Base-by-base conservation (phyloP, 1,140 invertebrate genomes). In the Reticulitermes speratus region DNA sequence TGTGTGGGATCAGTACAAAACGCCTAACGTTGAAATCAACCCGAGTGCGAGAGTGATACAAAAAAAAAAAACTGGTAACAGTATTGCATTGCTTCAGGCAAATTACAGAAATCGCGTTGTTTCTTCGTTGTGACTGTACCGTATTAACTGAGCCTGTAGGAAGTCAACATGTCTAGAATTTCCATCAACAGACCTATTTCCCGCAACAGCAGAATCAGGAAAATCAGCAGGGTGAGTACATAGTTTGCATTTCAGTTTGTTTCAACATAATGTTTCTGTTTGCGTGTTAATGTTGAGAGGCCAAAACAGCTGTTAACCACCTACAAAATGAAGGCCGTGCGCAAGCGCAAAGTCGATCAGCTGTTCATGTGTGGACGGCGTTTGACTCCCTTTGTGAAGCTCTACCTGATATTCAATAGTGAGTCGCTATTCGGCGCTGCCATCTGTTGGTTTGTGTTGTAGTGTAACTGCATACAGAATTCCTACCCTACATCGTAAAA, bases 171-270 rank as follows among this genome's bases (percentile, higher is more conserved):
- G 91, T 92, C 91, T 89, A 90, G 91, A 87, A 90, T 90, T 87
- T 91, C 91, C 87, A 90, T 92, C 88, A 92, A 90, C 90, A 92
- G 91, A 89, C 91, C 91, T 85, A 90, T 91, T 88, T 90, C 90
- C 86, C 90, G 91, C 21, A 86, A 69, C 75, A 86, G 83, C 75
- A 65, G 85, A 88, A 90, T 91, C 69, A 89, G 91, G 84, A 92
- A 92, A 88, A 92, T 92, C 88, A 92, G 91, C 87, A 91, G 91
- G 91, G 91, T 92, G 89, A 86, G 91, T 90, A 88, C 88, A 0
- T 5, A 75, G 16, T 11, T 30, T 55, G 5, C 1, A 55, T 16
- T 55, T 55, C 19, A 55, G 3, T 55, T 1, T 19, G 19, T 12
- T 55, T 55, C 19, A 2, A 19, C 19, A 55, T 55, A 19, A 55